Evolutionary conservation across 2,113 vertebrate species (phyloP).

Genomic region (Microcebus murinus): DNA sequence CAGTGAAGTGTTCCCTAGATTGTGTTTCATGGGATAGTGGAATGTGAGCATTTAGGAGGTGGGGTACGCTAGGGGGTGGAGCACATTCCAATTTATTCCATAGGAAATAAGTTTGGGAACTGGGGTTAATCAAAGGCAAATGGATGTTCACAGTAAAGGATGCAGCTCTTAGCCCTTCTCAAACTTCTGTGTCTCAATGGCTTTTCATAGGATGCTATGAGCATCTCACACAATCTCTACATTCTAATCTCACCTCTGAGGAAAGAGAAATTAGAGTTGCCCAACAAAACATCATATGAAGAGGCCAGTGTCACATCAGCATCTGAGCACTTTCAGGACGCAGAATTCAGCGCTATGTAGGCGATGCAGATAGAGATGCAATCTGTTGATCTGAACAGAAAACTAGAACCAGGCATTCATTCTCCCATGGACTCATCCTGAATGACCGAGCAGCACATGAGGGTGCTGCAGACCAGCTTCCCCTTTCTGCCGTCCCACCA

Average conservation of each 20-base stretch:
- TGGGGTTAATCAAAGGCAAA: not conserved
- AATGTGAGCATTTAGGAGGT: not conserved
- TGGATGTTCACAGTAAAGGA: not conserved
- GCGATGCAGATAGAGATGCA: not conserved
- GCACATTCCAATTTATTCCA: not conserved
- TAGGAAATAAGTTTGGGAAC: not conserved
- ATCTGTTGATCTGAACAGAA: not conserved
- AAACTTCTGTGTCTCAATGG: not conserved
- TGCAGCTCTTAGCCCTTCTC: not conserved
- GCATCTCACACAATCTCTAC: not conserved
- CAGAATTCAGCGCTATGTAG: not conserved
- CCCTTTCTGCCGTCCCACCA: not conserved
- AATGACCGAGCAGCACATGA: not conserved
- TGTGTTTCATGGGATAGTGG: not conserved
- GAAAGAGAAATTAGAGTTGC: not conserved
- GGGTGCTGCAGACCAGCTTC: not conserved
- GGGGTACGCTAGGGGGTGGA: rapidly evolving
- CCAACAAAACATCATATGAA: not conserved
- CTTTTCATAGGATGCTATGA: not conserved
- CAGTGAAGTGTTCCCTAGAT: not conserved
- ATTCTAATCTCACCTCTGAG: not conserved
- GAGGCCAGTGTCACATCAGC: not conserved
- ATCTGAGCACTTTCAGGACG: not conserved
- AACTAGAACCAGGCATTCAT: not conserved
- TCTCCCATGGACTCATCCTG: not conserved